A percentile compares a stretch with the other conserved stretches of the same genome.
These are phyloP conservation scores for Toxostoma redivivum DNA, from an alignment of 2,113 vertebrate genomes.

Conservation along the genomic window DNA sequence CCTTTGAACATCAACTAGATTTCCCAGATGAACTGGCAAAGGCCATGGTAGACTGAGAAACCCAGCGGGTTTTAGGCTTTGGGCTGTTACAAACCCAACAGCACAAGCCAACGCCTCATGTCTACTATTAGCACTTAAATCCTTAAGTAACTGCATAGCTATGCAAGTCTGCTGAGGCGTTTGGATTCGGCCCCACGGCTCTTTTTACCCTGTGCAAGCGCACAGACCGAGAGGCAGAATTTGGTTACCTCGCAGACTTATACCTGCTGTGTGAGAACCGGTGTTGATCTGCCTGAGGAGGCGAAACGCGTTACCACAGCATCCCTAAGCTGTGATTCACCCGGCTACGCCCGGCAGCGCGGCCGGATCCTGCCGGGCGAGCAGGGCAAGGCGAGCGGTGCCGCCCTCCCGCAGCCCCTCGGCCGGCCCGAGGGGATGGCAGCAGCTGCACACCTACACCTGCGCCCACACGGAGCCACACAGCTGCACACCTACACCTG, in stretches of 20 bases:
- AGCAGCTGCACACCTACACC: neutral
- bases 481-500: too few relatives aligned
- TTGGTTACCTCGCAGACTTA: neutral
- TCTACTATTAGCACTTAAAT: neutral
- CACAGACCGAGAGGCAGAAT: fast-evolving
- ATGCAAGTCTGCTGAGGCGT: neutral
- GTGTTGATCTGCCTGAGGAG: neutral
- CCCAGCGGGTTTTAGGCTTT: neutral
- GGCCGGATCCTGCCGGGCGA: neutral
- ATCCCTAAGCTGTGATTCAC: neutral
- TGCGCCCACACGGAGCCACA: too few relatives aligned
- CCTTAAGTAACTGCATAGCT: neutral
- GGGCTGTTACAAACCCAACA: neutral
- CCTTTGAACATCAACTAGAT: neutral
- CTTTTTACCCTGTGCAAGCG: neutral
- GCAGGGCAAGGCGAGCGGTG: neutral
- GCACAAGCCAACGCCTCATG: fast-evolving
- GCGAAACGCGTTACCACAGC: neutral
- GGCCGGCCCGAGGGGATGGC: neutral
- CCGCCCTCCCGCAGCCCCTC: neutral
- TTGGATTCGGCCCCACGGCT: neutral
- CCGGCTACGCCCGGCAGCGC: neutral
- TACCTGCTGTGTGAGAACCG: neutral
- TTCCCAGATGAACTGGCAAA: neutral
- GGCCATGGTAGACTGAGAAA: neutral